A percentile compares a stretch with the other conserved stretches of the same genome.
Conservation (phyloP, 1,140 invertebrate genomes). For the Diploscapter pachys region DNA sequence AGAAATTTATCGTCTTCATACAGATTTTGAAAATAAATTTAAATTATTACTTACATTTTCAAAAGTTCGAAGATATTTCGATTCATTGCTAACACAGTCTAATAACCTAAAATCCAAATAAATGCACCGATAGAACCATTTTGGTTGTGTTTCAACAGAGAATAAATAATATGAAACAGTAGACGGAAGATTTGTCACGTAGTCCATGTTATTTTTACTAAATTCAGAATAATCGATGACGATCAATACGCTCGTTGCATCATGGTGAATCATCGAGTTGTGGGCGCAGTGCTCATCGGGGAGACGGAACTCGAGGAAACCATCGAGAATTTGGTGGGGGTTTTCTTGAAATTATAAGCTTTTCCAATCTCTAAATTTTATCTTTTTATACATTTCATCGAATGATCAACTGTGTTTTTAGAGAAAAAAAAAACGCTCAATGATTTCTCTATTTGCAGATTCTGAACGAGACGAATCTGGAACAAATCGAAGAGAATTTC, state of each 20-base stretch:
- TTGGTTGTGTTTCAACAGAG: no score
- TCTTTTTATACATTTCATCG: no score
- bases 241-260: constrained; percentile 71
- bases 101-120: neutral
- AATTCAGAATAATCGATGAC: constrained; percentile 41
- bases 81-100: no score
- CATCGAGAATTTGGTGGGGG: constrained; percentile 78
- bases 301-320: constrained; percentile 96
- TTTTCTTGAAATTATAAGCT: no score
- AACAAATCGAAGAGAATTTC: constrained; percentile 81
- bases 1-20: neutral
- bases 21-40: no score
- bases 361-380: no score
- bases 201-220: constrained; percentile 22
- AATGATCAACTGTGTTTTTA: no score
- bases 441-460: constrained; percentile 63
- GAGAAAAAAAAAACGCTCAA: no score
- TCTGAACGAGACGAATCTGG: constrained; percentile 85
- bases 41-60: no score
- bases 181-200: no score
- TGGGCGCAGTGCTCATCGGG: constrained; percentile 85
- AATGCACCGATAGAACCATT: constrained; percentile 11
- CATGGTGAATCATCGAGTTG: constrained; percentile 76
- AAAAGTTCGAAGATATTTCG: no score
- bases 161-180: no score